These are phyloP conservation scores for Philypnodon macrostomus DNA, from an alignment of 2,797 vertebrate genomes.

Conservation along the genomic window DNA sequence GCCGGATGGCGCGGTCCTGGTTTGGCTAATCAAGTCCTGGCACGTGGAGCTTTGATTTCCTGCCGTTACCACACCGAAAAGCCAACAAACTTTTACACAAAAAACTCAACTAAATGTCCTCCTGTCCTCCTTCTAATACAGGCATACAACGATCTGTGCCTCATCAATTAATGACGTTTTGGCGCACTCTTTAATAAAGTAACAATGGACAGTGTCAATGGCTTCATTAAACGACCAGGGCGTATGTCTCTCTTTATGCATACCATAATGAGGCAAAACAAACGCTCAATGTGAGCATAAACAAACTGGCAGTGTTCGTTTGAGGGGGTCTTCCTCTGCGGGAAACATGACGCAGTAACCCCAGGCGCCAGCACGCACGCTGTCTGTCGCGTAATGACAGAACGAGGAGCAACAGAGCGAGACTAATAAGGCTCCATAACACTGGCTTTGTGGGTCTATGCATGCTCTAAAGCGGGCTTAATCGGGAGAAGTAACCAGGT, in stretches of 20 bases:
- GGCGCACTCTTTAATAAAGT: no score
- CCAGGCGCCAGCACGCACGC: slow-evolving; percentile 32
- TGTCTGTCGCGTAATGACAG: slow-evolving; percentile 51
- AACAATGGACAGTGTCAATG: neutral
- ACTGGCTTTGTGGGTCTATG: neutral
- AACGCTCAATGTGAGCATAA: slow-evolving; percentile 28
- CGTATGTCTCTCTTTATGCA: slow-evolving; percentile 36
- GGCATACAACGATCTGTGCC: no score
- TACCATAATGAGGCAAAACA: slow-evolving; percentile 48
- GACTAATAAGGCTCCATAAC: slow-evolving; percentile 1
- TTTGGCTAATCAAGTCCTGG: slow-evolving; percentile 56
- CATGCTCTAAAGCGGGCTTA: neutral
- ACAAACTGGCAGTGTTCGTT: slow-evolving; percentile 55
- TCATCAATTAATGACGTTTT: no score
- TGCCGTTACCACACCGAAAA: no score
- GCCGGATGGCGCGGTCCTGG: slow-evolving; percentile 50
- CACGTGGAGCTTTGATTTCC: slow-evolving; percentile 74
- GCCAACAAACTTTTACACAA: no score
- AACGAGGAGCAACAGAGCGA: slow-evolving; percentile 12
- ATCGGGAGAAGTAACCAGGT: neutral
- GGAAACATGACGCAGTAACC: slow-evolving; percentile 54
- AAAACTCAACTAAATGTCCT: no score
- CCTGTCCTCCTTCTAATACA: neutral
- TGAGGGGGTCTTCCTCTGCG: slow-evolving; percentile 17
- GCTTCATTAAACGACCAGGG: slow-evolving; percentile 3